Evolutionary conservation across 64 coral and sea anemone species (phyloP).

Genomic region (Trachythela sp.): DNA sequence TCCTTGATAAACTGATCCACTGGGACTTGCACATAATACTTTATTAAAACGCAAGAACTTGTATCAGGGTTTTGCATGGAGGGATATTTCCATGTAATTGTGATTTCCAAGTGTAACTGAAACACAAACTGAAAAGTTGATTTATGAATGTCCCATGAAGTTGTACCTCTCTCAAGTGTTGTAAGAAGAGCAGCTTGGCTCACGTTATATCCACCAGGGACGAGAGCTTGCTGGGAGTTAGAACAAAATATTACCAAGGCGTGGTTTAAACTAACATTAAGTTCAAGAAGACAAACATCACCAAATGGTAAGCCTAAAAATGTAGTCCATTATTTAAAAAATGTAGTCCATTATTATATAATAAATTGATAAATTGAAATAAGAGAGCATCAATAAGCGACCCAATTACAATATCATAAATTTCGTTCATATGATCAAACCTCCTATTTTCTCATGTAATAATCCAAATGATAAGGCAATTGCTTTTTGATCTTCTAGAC

Average conservation of each 20-base stretch:
- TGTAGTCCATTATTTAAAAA: background rate
- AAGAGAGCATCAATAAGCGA: background rate
- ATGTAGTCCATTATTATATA: background rate
- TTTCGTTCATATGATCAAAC: background rate
- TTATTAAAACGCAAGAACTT: background rate
- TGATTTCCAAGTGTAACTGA: too few species aligned
- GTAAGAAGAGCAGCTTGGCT: background rate
- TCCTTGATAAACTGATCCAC: background rate
- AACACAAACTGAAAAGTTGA: too few species aligned
- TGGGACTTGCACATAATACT: background rate
- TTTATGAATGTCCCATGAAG: too few species aligned
- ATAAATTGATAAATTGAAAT: background rate
- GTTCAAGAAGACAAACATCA: background rate
- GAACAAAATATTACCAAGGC: background rate
- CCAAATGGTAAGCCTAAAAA: background rate
- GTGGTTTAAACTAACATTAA: background rate
- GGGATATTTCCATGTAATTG: too few species aligned
- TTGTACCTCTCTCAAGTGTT: background rate
- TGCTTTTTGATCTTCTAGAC: background rate
- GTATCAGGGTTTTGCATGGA: too few species aligned
- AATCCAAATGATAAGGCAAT: background rate
- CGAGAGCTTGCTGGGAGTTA: background rate
- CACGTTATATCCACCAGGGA: background rate
- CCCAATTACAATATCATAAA: background rate
- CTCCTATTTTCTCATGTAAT: background rate